Conservation (phyloP, 2,113 vertebrate genomes). For the Menura novaehollandiae region DNA sequence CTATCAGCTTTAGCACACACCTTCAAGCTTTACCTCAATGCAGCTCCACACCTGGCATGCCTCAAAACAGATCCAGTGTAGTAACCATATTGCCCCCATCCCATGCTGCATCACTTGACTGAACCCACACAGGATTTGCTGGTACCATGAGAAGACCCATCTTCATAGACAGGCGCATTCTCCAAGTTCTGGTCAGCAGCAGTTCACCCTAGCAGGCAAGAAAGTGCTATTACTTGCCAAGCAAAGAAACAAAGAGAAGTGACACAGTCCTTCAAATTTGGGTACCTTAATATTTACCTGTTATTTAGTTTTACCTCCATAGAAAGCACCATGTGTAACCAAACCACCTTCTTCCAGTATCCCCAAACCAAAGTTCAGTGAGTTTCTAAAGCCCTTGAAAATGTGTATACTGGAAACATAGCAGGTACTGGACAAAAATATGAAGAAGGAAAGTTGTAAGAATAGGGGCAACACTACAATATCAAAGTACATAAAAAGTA, state of each 20-base stretch:
- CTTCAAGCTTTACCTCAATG: not conserved
- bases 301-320: not conserved
- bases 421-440: not conserved
- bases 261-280: not conserved
- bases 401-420: not conserved
- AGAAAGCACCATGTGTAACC: not conserved
- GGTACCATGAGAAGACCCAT: rapidly evolving
- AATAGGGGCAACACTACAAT: not conserved
- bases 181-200: rapidly evolving
- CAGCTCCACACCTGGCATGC: not conserved
- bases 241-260: not conserved
- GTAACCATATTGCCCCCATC: no score
- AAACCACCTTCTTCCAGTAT: not conserved
- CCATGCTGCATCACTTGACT: not conserved
- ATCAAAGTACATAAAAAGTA: not conserved
- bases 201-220: not conserved
- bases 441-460: not conserved
- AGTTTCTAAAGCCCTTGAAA: not conserved
- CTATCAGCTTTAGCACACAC: not conserved
- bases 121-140: not conserved
- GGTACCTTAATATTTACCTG: not conserved
- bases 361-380: not conserved
- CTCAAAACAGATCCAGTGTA: rapidly evolving
- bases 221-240: not conserved
- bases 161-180: not conserved